Conservation (phyloP, 2,113 vertebrate species). For the Bufo bufo region DNA sequence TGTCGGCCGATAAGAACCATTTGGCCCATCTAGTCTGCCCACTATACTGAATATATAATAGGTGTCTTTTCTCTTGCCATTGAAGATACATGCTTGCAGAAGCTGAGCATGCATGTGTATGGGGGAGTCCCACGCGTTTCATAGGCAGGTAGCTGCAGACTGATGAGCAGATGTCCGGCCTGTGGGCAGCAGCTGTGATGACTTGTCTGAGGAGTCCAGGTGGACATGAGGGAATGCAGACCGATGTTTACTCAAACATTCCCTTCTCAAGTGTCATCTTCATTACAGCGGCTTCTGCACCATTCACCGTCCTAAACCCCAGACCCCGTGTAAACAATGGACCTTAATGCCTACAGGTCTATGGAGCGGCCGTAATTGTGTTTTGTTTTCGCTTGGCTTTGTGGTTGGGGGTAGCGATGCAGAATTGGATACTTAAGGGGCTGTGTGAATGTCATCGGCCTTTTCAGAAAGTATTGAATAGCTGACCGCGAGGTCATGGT, state of each 20-base stretch:
- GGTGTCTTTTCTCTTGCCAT: no score
- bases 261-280: conserved; percentile 16
- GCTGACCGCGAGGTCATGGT: conserved; percentile 32
- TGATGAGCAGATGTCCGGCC: background rate
- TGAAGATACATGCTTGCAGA: no score
- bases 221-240: conserved; percentile 15
- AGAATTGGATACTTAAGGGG: conserved; percentile 35
- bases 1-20: no score
- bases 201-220: conserved; percentile 11
- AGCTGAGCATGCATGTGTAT: no score
- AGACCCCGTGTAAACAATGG: background rate
- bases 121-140: background rate
- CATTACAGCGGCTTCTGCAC: background rate
- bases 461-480: conserved; percentile 30
- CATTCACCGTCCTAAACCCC: background rate
- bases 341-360: background rate
- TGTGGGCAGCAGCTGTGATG: background rate
- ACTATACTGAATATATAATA: no score
- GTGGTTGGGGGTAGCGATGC: background rate
- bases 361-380: background rate
- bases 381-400: conserved; percentile 15
- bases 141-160: background rate
- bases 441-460: conserved; percentile 20
- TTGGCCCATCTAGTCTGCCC: no score
- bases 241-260: background rate